A percentile compares a stretch with the other conserved stretches of the same genome.
These are phyloP conservation scores for Psittacara wagleri DNA, from an alignment of 2,113 vertebrate species.

Conservation along the genomic window DNA sequence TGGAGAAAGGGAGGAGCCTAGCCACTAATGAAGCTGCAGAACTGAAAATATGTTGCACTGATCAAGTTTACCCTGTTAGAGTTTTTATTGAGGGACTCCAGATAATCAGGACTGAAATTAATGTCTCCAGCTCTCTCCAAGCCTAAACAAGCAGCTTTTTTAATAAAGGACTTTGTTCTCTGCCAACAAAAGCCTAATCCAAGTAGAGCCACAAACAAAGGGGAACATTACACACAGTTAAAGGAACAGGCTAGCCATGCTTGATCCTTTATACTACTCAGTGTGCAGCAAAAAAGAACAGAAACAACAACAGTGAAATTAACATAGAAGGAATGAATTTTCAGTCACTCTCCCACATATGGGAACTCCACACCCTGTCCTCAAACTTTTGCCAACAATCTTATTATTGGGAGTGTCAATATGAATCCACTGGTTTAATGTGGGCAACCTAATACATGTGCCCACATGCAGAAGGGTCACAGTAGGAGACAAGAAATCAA, in stretches of 20 bases:
- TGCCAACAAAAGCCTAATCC: background rate
- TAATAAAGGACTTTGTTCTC: background rate
- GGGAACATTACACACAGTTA: background rate
- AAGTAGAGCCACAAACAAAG: background rate
- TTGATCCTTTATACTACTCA: background rate
- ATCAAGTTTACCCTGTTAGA: background rate
- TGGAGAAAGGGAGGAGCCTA: background rate
- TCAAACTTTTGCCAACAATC: constrained; percentile 33
- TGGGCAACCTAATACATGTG: background rate
- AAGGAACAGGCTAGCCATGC: background rate
- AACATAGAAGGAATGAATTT: constrained; percentile 2
- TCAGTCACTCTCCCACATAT: background rate
- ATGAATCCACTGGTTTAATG: background rate
- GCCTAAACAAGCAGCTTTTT: background rate
- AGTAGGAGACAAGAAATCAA: background rate
- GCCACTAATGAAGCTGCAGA: background rate
- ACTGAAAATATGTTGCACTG: background rate
- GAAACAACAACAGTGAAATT: background rate
- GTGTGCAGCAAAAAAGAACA: background rate
- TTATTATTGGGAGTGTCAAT: constrained; percentile 49
- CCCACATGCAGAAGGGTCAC: background rate
- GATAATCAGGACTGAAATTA: background rate
- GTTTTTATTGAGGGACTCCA: background rate
- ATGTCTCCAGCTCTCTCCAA: background rate
- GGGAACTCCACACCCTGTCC: constrained; percentile 46